Conservation (phyloP, 2,888 invertebrate genomes). For the Chirona hameri region DNA sequence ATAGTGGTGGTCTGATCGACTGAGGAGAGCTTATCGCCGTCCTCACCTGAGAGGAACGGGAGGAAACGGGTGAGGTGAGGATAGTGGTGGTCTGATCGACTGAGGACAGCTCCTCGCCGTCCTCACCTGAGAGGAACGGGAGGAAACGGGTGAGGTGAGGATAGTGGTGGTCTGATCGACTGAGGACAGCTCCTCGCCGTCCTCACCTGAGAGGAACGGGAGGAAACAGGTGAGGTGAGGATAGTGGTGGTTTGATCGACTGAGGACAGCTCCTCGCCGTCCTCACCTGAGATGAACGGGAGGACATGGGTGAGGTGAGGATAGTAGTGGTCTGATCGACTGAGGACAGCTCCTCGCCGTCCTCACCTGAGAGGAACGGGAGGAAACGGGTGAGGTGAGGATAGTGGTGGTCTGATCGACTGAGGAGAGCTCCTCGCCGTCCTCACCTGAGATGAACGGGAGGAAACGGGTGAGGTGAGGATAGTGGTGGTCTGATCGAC, state of each 20-base stretch:
- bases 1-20: constrained; percentile 81
- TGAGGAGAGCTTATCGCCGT: constrained; percentile 71
- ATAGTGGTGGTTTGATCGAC: constrained; percentile 81
- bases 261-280: constrained; percentile 71
- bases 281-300: constrained; percentile 60
- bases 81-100: constrained; percentile 81
- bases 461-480: constrained; percentile 47
- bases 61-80: constrained; percentile 47
- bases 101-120: constrained; percentile 71
- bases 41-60: constrained; percentile 60
- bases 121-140: constrained; percentile 60
- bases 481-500: constrained; percentile 81
- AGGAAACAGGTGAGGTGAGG: constrained; percentile 47
- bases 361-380: constrained; percentile 60
- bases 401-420: constrained; percentile 81
- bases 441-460: constrained; percentile 60
- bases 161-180: constrained; percentile 81
- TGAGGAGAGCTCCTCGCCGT: constrained; percentile 71
- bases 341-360: constrained; percentile 71
- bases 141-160: constrained; percentile 47
- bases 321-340: constrained; percentile 81
- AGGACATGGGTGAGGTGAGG: constrained; percentile 46
- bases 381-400: constrained; percentile 47
- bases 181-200: constrained; percentile 71
- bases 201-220: constrained; percentile 60